These are phyloP conservation scores for Amia ocellicauda DNA, from an alignment of 2,113 vertebrate genomes.

Conservation along the genomic window DNA sequence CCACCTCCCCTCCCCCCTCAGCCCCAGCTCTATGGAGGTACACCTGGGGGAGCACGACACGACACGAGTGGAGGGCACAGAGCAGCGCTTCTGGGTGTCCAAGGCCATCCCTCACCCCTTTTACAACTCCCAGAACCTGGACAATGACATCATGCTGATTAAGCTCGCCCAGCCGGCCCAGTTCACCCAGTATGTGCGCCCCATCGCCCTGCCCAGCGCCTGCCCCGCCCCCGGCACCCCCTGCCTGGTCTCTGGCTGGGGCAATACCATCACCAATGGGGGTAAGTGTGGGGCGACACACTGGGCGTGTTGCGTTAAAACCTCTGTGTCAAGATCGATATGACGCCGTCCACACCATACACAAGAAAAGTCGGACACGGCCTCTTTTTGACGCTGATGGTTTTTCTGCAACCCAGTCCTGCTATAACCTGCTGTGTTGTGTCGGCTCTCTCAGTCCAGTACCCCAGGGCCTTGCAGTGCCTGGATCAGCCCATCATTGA, in stretches of 20 bases:
- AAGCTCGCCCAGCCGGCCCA: slow-evolving; percentile 40
- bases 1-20: slow-evolving; percentile 17
- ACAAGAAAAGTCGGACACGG: no score
- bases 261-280: slow-evolving; percentile 14
- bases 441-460: slow-evolving; percentile 25
- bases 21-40: slow-evolving; percentile 38
- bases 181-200: slow-evolving; percentile 24
- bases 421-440: background rate
- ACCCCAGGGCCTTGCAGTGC: slow-evolving; percentile 34
- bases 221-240: slow-evolving; percentile 47
- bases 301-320: background rate
- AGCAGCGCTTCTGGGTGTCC: slow-evolving; percentile 50
- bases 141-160: slow-evolving; percentile 51
- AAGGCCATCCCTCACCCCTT: slow-evolving; percentile 42
- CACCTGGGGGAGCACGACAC: slow-evolving; percentile 58
- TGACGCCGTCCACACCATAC: no score
- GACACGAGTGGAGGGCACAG: slow-evolving; percentile 41
- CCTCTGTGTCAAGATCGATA: no score
- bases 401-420: background rate
- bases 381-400: no score
- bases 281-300: slow-evolving; percentile 1
- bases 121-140: slow-evolving; percentile 47
- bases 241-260: slow-evolving; percentile 63
- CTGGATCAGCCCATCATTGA: slow-evolving; percentile 43
- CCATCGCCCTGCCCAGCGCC: slow-evolving; percentile 44